Percentiles rank a stretch among this genome's conserved stretches.
phyloP scores from a whole-genome alignment of 30 jellyfish, hydroid and myxozoan genomes.

The Sanderia malayensis region DNA sequence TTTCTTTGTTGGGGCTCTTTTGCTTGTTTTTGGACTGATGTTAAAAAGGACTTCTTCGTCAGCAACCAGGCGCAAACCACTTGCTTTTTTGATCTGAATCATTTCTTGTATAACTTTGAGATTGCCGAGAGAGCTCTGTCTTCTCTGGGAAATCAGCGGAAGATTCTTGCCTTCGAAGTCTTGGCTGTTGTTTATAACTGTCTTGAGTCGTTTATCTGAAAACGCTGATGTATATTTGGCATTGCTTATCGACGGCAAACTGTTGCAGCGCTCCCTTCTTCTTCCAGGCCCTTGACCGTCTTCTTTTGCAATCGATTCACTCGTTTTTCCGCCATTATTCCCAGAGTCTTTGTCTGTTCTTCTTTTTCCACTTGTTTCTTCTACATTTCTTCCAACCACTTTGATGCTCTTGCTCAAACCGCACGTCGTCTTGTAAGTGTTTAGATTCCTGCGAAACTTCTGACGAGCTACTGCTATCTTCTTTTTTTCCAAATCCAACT shows the following conservation, averaged over 20 bases:
- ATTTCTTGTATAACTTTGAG: not conserved
- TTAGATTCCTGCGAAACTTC: not conserved
- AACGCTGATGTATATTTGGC: not conserved
- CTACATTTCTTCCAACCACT: not conserved
- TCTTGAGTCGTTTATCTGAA: not conserved
- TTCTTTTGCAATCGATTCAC: not conserved
- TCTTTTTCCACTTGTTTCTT: not conserved
- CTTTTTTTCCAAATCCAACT: not conserved
- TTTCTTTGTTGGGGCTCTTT: not conserved
- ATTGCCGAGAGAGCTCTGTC: not conserved
- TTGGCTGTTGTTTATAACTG: not conserved
- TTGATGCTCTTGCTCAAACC: not conserved
- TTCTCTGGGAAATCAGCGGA: not conserved
- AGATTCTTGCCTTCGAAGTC: not conserved
- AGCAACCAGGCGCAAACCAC: not conserved
- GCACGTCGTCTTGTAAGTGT: not conserved
- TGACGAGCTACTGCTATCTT: not conserved
- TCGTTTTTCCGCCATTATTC: not conserved
- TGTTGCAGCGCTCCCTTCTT: not conserved
- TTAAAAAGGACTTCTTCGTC: not conserved
- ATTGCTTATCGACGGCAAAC: not conserved
- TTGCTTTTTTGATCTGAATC: not conserved
- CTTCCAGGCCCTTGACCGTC: not conserved
- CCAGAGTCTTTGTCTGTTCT: not conserved
- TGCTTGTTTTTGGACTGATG: not conserved